Evolutionary conservation across 2,888 invertebrate genomes (phyloP), one percentile per base, ranked within the genome.

Genomic region (Cartodere bifasciata): DNA sequence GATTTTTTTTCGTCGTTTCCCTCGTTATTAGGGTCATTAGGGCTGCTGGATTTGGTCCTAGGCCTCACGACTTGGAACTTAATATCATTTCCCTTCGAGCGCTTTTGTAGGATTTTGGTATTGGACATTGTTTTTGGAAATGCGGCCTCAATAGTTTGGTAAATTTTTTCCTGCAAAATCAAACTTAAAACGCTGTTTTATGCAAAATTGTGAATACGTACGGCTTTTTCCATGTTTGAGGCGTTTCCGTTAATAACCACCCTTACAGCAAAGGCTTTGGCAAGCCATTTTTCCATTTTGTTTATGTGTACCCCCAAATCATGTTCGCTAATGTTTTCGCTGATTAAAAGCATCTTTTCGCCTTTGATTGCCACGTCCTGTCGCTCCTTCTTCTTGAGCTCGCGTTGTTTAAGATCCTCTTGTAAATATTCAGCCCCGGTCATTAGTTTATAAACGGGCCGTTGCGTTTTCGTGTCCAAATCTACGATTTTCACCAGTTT

Each of bases 401-500:
- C 67, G 26, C 68, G 59, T 43, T 57, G 66, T 42, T 63, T 59
- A 27, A 70, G 48, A 46, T 76, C 76, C 48, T 75, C 74, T 22
- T 68, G 56, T 35, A 74, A 64, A 53, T 72, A 71, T 50, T 79
- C 73, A n/a, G 68, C 52, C 35, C 68, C 68, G 3, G 77, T 69
- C 67, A 79, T 69, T 27, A 84, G 57, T 49, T 73, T 75, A 48
- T 79, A 86, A 7, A 76, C 60, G 7, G 77, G 71, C 23, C 79
- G 64, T 16, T 75, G 67, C 0, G 73, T 72, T 58, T 79, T 80
- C 0, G 68, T 58, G 55, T 80, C 76, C 3, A 67, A 54, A 53
- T 83, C 78, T 38, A 72, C 55, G 14, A 80, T 56, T 60, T 78
- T 77, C 0, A 81, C 64, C 34, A 86, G 60, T 50, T 75, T 76